A percentile compares a stretch with the other conserved stretches of the same genome.
phyloP scores from a whole-genome alignment of 2,888 invertebrate species.

The Scotopteryx bipunctaria region DNA sequence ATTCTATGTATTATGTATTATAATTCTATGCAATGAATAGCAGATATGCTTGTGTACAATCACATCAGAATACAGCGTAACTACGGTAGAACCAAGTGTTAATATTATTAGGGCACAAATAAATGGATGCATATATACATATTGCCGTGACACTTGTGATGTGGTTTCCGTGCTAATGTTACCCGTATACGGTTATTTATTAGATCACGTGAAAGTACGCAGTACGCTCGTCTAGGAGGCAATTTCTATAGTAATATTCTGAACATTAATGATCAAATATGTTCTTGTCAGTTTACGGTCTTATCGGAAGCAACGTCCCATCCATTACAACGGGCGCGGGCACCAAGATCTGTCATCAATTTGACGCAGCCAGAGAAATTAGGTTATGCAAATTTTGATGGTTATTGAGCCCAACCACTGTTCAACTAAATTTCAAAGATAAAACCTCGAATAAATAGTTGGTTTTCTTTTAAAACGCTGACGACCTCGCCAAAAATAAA shows the following conservation, averaged over 20 bases:
- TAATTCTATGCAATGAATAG: constrained; percentile 1
- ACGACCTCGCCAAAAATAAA: constrained; percentile 6
- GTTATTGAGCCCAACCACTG: constrained; percentile 57
- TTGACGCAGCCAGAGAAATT: constrained; percentile 59
- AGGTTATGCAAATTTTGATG: constrained; percentile 71
- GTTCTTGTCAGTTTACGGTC: constrained; percentile 56
- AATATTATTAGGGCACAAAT: no score
- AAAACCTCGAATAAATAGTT: constrained; percentile 47
- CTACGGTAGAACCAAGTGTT: no score
- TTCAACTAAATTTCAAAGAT: constrained; percentile 58
- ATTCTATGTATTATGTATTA: not conserved
- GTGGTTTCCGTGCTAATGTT: no score
- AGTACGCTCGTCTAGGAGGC: constrained; percentile 1
- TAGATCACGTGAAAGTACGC: not conserved
- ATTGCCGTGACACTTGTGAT: no score
- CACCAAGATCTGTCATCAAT: constrained; percentile 36
- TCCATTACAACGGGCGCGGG: constrained; percentile 54
- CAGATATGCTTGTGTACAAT: not conserved
- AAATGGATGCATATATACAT: no score
- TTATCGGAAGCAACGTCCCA: constrained; percentile 57
- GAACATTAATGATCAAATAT: constrained; percentile 45
- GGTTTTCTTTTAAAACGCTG: constrained; percentile 23
- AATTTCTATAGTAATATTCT: constrained; percentile 28
- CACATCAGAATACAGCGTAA: not conserved
- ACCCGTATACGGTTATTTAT: no score